Conservation (phyloP, 2,797 vertebrate genomes). For the Eremophila alpestris region DNA sequence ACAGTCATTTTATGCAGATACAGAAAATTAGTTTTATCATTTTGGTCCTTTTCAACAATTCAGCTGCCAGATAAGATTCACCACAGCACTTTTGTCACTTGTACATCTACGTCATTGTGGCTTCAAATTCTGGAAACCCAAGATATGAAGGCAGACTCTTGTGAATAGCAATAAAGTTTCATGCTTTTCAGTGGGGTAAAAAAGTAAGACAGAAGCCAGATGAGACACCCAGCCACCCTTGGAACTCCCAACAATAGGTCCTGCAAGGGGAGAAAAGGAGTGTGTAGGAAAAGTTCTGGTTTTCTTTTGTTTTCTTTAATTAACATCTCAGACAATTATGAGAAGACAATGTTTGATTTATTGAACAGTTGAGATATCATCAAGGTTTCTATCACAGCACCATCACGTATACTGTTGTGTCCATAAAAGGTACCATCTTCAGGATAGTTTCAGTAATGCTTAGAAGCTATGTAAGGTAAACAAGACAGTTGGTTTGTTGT, state of each 20-base stretch:
- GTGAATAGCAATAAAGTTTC: background rate
- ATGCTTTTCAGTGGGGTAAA: background rate
- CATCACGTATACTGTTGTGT: background rate
- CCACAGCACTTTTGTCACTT: constrained; percentile 2
- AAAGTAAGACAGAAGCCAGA: background rate
- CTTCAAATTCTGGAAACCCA: background rate
- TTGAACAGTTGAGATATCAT: constrained; percentile 22
- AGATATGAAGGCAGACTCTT: background rate
- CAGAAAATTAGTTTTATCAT: background rate
- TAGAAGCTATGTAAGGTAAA: constrained; percentile 59
- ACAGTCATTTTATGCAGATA: background rate
- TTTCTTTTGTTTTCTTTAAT: constrained; percentile 25
- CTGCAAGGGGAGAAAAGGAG: background rate
- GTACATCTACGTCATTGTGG: background rate
- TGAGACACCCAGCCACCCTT: background rate
- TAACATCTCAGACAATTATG: background rate
- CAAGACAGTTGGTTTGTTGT: background rate
- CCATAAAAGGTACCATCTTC: constrained; percentile 13
- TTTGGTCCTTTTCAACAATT: background rate
- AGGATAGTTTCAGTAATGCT: constrained; percentile 50
- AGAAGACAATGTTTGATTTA: constrained; percentile 22
- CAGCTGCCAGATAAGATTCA: constrained; percentile 21
- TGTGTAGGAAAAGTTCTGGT: background rate
- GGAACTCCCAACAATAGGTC: background rate
- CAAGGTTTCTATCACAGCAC: constrained; percentile 25